phyloP scores from a whole-genome alignment of 2,797 vertebrate genomes.

The Vultur gryphus region DNA sequence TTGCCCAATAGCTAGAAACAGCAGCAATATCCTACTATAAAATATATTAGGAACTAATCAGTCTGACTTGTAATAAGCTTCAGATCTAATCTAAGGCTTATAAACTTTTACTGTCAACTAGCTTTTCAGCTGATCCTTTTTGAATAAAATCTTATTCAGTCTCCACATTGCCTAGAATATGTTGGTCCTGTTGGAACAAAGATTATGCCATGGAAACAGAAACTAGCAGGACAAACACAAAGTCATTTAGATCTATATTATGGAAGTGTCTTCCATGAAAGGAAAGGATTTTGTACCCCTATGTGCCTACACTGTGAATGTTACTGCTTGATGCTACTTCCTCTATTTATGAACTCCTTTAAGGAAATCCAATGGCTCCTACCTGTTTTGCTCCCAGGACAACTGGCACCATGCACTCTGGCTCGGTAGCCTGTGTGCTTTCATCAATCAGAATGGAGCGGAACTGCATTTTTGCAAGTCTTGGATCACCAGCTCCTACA shows the following conservation, averaged over 20 bases:
- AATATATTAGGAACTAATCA: background rate
- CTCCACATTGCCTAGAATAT: background rate
- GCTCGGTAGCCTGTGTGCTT: constrained; percentile 97
- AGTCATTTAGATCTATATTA: background rate
- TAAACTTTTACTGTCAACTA: background rate
- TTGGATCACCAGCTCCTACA: constrained; percentile 93
- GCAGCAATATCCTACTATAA: fast-evolving
- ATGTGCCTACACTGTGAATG: fast-evolving
- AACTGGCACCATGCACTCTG: constrained; percentile 97
- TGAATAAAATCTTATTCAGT: fast-evolving
- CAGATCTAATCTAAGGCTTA: background rate
- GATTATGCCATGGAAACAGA: background rate
- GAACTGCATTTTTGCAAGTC: constrained; percentile 98
- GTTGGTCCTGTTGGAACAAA: background rate
- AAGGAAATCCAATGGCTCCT: fast-evolving
- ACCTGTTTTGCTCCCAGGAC: constrained; percentile 98
- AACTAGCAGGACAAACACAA: background rate
- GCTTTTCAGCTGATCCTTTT: background rate
- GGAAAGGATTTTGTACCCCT: background rate
- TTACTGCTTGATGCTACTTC: background rate
- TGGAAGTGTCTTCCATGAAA: fast-evolving
- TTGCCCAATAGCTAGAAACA: background rate
- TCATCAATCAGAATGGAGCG: constrained; percentile 98
- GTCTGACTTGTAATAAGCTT: background rate
- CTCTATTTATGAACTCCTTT: fast-evolving